Evolutionary conservation across 2,113 vertebrate species (phyloP), one percentile per base, ranked within the genome.

Genomic region (Melanocharis versteri): DNA sequence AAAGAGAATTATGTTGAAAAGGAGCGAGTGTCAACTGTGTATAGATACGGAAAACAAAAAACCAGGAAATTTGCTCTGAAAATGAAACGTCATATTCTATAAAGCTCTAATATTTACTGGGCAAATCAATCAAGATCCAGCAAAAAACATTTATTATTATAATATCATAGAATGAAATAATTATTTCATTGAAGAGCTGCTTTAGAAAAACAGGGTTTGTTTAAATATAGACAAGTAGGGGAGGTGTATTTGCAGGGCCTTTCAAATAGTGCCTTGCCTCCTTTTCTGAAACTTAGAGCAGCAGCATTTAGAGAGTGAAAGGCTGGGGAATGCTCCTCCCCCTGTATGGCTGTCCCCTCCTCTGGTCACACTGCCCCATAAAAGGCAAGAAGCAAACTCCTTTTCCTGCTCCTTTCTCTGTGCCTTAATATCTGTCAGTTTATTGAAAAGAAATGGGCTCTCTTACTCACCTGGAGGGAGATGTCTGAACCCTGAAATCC

Each of bases 371-470:
- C 37, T 95, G 60, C 65, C 87, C 91, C 90, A 81, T 78, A 92
- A 93, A 97, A 94, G 83, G 80, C 91, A 94, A 97, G 68, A 89
- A 83, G 45, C 24, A 73, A 84, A 83, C 18, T 35, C 27, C 9
- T 76, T 88, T 82, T 61, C 77, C 81, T 97, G 45, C 68, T 83
- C 70, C 57, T 69, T 56, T 60, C 78, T 66, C 60, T 62, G 11
- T 51, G 58, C 47, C 44, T 65, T 39, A 28, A 81, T 65, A 31
- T 56, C 40, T 73, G 35, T 8, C 17, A 10, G 24, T 51, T 83
- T 77, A 30, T 20, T 73, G 47, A 24, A 33, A 58, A 79, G 66
- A 87, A 69, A 30, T 4, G 13, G 58, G 30, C 33, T 23, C 57
- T 69, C 44, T 60, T 37, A 23, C 22, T 68, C 48, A 62, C 23